Base-by-base conservation (phyloP, 2,113 vertebrate species). In the Coptodon rendalli region DNA sequence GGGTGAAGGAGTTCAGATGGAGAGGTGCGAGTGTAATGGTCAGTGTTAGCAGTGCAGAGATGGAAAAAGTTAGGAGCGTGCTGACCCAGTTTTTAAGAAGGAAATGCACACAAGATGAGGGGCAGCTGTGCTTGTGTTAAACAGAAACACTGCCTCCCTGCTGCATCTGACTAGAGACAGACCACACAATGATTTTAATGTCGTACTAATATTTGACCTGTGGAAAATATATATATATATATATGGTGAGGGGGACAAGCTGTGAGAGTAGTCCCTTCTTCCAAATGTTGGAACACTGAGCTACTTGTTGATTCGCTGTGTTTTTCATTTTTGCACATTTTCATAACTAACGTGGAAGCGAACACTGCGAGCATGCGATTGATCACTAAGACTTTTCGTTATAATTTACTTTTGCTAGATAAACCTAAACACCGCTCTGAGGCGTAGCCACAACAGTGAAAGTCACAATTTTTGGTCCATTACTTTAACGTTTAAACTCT, bases 51-150 rank as follows among this genome's bases (percentile, higher is more conserved):
- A 78, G 16, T 38, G 66, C 4, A 76, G 85, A 52, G 84, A 86
- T 87, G 90, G 93, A 93, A 93, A 92, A 90, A 81, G 43, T 82
- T 80, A 56, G 68, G 38, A 79, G 81, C 5, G 22, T 86, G 56
- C 53, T 93, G 92, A 94, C 91, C 91, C 84, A 93, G 66, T 94
- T 95, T 88, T 81, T 27, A 66, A 52, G 9, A 3, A 79, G 71
- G 27, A 54, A 50, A 76, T 86, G 50, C 61, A 71, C 54, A 54
- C 17, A 73, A 29, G 78, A 40, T n/a, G 73, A 50, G 52, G 43
- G 82, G 48, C 17, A 89, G 83, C 82, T 89, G 87, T 84, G 78
- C 27, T 84, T 73, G 53, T 87, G 79, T 82, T 90, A 43, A 40
- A 53, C 79, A 63, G 48, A 48, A 82, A 76, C 86, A 78, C 17